phyloP scores from a whole-genome alignment of 2,113 vertebrate species.

The Xiphophorus hellerii region DNA sequence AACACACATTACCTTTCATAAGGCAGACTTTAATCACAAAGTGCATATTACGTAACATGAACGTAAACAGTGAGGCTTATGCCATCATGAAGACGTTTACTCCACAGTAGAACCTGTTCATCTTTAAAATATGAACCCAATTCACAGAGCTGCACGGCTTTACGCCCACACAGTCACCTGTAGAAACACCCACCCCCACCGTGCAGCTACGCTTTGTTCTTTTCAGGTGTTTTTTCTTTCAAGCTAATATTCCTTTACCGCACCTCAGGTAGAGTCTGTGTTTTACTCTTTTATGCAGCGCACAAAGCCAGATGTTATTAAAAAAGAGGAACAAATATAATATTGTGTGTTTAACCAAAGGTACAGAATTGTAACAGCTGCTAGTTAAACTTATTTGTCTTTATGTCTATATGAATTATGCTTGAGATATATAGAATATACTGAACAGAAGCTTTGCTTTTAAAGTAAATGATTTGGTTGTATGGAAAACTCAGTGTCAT shows the following conservation, averaged over 20 bases:
- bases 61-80: slow-evolving; percentile 11
- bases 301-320: too few species aligned
- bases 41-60: slow-evolving; percentile 5
- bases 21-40: not conserved
- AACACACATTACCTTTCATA: too few species aligned
- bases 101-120: slow-evolving; percentile 28
- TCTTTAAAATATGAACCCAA: slow-evolving; percentile 8
- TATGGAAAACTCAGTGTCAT: too few species aligned
- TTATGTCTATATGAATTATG: too few species aligned
- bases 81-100: slow-evolving; percentile 9
- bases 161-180: slow-evolving; percentile 40
- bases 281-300: not conserved
- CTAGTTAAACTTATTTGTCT: too few species aligned
- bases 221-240: slow-evolving; percentile 18
- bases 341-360: too few species aligned
- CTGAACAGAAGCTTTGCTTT: too few species aligned
- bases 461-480: too few species aligned
- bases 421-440: too few species aligned
- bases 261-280: not conserved
- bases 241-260: not conserved
- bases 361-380: too few species aligned
- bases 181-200: slow-evolving; percentile 49
- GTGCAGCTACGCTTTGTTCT: not conserved
- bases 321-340: too few species aligned
- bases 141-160: slow-evolving; percentile 22